Evolutionary conservation across 2,797 vertebrate species (phyloP), one percentile per base, ranked within the genome.

Genomic region (Enteromius radiatus): DNA sequence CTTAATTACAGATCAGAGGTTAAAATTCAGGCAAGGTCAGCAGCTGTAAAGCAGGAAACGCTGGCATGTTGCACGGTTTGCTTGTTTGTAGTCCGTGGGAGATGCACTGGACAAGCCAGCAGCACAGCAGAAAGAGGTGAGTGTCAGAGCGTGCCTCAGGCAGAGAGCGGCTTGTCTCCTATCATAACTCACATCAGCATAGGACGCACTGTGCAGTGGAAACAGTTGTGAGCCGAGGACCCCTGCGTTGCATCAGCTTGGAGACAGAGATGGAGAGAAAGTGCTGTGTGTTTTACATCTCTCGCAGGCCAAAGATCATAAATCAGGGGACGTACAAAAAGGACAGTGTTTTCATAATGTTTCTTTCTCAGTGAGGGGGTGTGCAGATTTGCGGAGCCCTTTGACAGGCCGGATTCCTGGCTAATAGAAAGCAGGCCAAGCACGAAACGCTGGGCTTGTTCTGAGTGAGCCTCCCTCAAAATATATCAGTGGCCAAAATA

Each of bases 381-480:
- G 59, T 49, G 21, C 38, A 36, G 79, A 75, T 65, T 77, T 75
- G 11, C 64, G 63, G 70, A 75, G 81, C 45, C 21, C 68, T 84
- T 78, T 81, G 74, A 84, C 82, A 69, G 81, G 54, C 47, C 49
- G 77, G 85, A 87, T 88, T 88, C 76, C 84, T 70, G 45, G 59
- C 64, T 87, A 88, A 88, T 87, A 68, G 84, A 85, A 88, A 87
- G 76, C 87, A 87, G 87, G 28, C 81, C 49, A 33, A 84, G 69
- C 70, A 80, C 77, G 69, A 83, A 84, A 86, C 9, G 33, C 36
- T 38, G 36, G 1, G 23, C 52, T 26, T 26, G 8, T 59, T 76
- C 52, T 6, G 33, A 23, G 1, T 41, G n/a, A 2, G 31, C 6
- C 38, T 56, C 33, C 3, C 33, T 21, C 31, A 11, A 2, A 1